Conservation (phyloP, 1,140 invertebrate species). For the Drosophila watanabei region DNA sequence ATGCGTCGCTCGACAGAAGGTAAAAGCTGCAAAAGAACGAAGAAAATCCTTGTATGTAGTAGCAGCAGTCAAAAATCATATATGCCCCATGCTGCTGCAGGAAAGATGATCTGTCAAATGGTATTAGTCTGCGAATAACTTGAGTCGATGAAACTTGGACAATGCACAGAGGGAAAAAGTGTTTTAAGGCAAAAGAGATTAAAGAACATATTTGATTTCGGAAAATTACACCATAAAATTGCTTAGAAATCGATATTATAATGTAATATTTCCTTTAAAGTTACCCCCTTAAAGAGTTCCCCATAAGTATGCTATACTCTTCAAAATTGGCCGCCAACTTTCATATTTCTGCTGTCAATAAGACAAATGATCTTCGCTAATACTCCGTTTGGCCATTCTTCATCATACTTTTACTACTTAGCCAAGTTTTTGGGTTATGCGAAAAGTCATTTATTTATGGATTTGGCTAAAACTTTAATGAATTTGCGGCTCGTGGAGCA, state of each 20-base stretch:
- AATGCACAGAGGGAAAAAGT: not conserved
- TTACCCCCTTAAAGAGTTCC: not conserved
- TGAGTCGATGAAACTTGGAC: slow-evolving; percentile 22
- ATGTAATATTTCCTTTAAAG: not conserved
- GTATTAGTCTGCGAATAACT: slow-evolving; percentile 32
- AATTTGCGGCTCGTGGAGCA: slow-evolving; percentile 18
- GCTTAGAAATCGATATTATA: not conserved
- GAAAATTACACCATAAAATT: not conserved
- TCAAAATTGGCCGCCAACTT: not conserved
- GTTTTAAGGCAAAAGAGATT: not conserved
- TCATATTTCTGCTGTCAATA: slow-evolving; percentile 33
- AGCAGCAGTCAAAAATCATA: slow-evolving; percentile 42
- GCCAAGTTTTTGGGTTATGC: slow-evolving; percentile 21
- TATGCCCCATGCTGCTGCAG: slow-evolving; percentile 8
- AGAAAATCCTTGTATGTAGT: slow-evolving; percentile 10
- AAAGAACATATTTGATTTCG: too few species aligned
- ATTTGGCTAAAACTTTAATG: slow-evolving; percentile 45
- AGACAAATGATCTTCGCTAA: slow-evolving; percentile 31
- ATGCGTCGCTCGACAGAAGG: slow-evolving; percentile 61
- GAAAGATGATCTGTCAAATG: slow-evolving; percentile 54
- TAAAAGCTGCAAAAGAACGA: slow-evolving; percentile 57
- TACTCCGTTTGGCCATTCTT: not conserved
- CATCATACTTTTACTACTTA: slow-evolving; percentile 1
- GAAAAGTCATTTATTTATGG: slow-evolving; percentile 41
- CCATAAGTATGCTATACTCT: not conserved